Evolutionary conservation across 2,888 invertebrate genomes (phyloP).

Genomic region (Agonopterix arenella): DNA sequence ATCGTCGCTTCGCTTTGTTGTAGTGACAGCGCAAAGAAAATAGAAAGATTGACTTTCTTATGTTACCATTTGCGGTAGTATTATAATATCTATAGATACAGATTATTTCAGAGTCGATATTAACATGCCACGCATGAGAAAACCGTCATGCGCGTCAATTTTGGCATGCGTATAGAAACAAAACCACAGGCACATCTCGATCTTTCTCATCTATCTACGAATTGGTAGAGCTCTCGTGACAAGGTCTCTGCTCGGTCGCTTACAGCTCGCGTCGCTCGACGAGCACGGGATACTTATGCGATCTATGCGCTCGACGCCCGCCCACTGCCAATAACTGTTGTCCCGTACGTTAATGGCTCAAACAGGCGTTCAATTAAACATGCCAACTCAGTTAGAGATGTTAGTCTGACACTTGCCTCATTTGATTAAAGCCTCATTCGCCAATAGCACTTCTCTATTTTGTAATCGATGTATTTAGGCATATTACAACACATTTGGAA

Average conservation of each 20-base stretch:
- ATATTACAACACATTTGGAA: too few relatives aligned
- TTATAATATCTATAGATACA: too few relatives aligned
- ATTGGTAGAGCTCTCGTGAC: too few relatives aligned
- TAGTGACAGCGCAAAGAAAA: neutral
- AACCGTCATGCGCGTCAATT: too few relatives aligned
- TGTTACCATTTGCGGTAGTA: neutral
- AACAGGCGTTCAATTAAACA: slow-evolving; percentile 67
- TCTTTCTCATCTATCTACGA: too few relatives aligned
- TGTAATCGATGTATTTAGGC: too few relatives aligned
- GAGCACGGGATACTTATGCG: slow-evolving; percentile 20
- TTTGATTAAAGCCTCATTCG: slow-evolving; percentile 1
- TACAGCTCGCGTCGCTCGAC: too few relatives aligned
- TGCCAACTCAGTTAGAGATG: slow-evolving; percentile 52
- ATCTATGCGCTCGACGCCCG: slow-evolving; percentile 20
- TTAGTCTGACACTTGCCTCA: slow-evolving; percentile 25
- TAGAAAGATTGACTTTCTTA: neutral
- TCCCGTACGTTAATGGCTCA: slow-evolving; percentile 57
- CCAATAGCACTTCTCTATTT: neutral
- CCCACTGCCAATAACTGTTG: slow-evolving; percentile 58
- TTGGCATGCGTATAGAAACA: too few relatives aligned
- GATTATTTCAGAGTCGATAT: too few relatives aligned
- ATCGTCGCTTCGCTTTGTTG: slow-evolving; percentile 1
- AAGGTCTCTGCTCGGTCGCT: neutral
- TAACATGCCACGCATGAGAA: too few relatives aligned
- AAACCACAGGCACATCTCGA: too few relatives aligned